Percentiles rank a stretch among this genome's conserved stretches.
Evolutionary conservation across 2,888 invertebrate species (phyloP).

Genomic region (Hypena proboscidalis): DNA sequence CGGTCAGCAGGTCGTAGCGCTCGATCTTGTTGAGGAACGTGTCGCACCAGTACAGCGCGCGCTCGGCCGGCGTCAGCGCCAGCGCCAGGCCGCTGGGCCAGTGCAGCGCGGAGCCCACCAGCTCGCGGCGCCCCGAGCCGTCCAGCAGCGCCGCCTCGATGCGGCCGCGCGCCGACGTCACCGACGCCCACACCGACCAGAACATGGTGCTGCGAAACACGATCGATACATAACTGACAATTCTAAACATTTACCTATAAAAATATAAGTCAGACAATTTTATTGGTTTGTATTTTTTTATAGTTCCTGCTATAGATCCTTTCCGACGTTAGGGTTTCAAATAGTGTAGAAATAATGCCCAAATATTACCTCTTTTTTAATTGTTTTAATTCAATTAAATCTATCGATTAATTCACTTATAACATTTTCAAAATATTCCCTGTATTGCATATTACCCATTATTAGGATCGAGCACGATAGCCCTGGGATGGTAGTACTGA

Average conservation of each 20-base stretch:
- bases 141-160: constrained; percentile 91
- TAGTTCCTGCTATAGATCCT: no score
- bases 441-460: constrained; percentile 84
- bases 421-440: no score
- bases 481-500: constrained; percentile 85
- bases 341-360: no score
- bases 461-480: constrained; percentile 88
- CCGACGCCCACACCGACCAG: constrained; percentile 90
- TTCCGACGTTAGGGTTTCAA: no score
- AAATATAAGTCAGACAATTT: no score
- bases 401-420: no score
- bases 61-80: constrained; percentile 32
- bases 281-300: background rate
- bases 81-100: constrained; percentile 92
- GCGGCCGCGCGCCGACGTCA: constrained; percentile 74
- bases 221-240: no score
- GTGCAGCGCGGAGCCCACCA: constrained; percentile 83
- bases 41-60: constrained; percentile 86
- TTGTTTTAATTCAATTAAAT: no score
- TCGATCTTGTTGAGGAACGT: constrained; percentile 88
- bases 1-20: constrained; percentile 66
- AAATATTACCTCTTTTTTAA: no score
- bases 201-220: constrained; percentile 85
- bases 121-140: constrained; percentile 85
- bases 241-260: no score